These are phyloP conservation scores for Dysdera silvatica DNA, from an alignment of 1,140 invertebrate species.

Conservation along the genomic window DNA sequence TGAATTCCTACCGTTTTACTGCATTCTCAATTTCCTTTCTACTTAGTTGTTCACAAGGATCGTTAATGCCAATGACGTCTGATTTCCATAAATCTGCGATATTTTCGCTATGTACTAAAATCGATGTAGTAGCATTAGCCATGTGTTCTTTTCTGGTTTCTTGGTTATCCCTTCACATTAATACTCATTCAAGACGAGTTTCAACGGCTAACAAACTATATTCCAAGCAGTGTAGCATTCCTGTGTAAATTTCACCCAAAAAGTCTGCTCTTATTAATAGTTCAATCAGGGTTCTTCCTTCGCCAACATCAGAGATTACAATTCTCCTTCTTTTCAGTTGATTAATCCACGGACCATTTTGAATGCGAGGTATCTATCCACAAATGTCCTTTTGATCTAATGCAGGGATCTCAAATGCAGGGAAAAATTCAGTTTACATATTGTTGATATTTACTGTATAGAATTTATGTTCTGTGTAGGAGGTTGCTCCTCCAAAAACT, in stretches of 20 bases:
- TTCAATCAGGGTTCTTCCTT: neutral
- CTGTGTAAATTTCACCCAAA: constrained; percentile 36
- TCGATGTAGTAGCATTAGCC: neutral
- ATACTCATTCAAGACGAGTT: constrained; percentile 38
- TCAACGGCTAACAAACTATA: constrained; percentile 39
- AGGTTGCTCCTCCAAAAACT: neutral
- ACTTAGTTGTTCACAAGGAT: neutral
- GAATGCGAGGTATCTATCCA: neutral
- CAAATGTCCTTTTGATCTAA: neutral
- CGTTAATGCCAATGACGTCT: constrained; percentile 1
- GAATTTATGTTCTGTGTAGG: neutral
- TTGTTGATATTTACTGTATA: neutral
- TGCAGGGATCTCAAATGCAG: neutral
- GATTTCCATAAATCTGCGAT: constrained; percentile 6
- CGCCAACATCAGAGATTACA: neutral
- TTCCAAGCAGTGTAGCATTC: constrained; percentile 30
- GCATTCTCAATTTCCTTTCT: neutral
- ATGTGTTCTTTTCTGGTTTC: neutral
- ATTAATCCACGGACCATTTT: neutral
- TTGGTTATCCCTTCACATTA: constrained; percentile 4
- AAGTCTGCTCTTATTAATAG: constrained; percentile 10
- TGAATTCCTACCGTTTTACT: neutral
- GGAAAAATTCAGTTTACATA: neutral
- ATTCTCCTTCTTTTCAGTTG: neutral
- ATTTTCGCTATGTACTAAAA: constrained; percentile 1